These are phyloP conservation scores for Poecilia wingei DNA, from an alignment of 2,797 vertebrate species.

Conservation along the genomic window DNA sequence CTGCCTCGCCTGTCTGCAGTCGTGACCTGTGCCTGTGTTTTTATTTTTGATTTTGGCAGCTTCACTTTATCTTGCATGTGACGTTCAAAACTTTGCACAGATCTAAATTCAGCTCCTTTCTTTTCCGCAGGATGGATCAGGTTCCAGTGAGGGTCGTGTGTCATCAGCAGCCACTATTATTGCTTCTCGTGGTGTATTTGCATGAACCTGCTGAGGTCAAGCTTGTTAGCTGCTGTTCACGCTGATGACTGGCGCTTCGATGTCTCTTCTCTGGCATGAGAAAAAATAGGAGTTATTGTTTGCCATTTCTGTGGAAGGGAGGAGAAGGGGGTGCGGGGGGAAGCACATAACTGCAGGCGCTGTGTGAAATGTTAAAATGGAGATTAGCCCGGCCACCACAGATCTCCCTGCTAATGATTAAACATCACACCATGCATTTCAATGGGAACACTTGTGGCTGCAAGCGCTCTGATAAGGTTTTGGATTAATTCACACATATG, in stretches of 20 bases:
- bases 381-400: constrained; percentile 75
- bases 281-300: constrained; percentile 46
- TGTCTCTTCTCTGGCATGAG: constrained; percentile 33
- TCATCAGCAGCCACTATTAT: constrained; percentile 35
- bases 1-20: not conserved
- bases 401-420: constrained; percentile 76
- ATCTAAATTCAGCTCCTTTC: constrained; percentile 20
- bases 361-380: constrained; percentile 80
- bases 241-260: constrained; percentile 20
- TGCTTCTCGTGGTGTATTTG: constrained; percentile 40
- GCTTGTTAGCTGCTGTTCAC: constrained; percentile 51
- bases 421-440: constrained; percentile 71
- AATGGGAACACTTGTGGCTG: constrained; percentile 73
- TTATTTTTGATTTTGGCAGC: not conserved
- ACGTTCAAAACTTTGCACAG: constrained; percentile 28
- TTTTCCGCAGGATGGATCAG: constrained; percentile 32
- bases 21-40: not conserved
- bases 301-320: constrained; percentile 33
- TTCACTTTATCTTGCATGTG: constrained; percentile 2
- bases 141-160: constrained; percentile 49
- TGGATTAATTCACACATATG: constrained; percentile 56
- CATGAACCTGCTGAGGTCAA: constrained; percentile 53
- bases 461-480: constrained; percentile 65
- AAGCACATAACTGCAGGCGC: constrained; percentile 68
- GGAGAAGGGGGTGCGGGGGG: not conserved